phyloP scores from a whole-genome alignment of 2,797 vertebrate genomes.

The Melanotaenia nigrans region DNA sequence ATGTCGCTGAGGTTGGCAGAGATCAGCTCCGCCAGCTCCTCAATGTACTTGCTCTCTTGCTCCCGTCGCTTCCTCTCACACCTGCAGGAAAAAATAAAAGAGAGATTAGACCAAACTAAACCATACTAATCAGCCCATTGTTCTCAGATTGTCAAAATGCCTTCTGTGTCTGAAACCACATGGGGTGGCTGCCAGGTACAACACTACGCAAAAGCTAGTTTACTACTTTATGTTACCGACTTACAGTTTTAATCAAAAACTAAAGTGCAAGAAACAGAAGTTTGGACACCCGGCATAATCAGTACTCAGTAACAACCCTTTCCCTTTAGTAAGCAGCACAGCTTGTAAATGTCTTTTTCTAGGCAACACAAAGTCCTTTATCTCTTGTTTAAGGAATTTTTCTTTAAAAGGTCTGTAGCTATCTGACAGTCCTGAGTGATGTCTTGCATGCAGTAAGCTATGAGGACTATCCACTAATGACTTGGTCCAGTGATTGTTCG shows the following conservation, averaged over 20 bases:
- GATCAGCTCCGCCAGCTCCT: conserved; percentile 97
- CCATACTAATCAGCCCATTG: conserved; percentile 5
- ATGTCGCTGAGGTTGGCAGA: conserved; percentile 98
- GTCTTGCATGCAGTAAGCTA: neutral
- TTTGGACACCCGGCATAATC: neutral
- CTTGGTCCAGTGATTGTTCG: neutral
- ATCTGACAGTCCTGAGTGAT: neutral
- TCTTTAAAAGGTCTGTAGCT: too few species aligned
- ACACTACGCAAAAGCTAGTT: neutral
- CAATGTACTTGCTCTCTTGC: conserved; percentile 98
- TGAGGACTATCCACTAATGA: neutral
- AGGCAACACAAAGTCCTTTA: neutral
- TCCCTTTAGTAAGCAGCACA: neutral
- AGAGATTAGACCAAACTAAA: conserved; percentile 22
- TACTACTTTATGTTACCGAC: neutral
- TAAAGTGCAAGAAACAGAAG: neutral
- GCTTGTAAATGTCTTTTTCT: neutral
- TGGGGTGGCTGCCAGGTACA: neutral
- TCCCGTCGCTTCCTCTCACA: conserved; percentile 96
- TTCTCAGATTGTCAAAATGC: neutral
- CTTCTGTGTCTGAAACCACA: too few species aligned
- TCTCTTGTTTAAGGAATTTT: neutral
- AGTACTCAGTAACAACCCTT: neutral
- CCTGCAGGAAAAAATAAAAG: conserved; percentile 68
- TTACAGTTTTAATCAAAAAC: neutral